Evolutionary conservation across 1,140 invertebrate genomes (phyloP), one percentile per base, ranked within the genome.

Genomic region (Caenorhabditis latens): DNA sequence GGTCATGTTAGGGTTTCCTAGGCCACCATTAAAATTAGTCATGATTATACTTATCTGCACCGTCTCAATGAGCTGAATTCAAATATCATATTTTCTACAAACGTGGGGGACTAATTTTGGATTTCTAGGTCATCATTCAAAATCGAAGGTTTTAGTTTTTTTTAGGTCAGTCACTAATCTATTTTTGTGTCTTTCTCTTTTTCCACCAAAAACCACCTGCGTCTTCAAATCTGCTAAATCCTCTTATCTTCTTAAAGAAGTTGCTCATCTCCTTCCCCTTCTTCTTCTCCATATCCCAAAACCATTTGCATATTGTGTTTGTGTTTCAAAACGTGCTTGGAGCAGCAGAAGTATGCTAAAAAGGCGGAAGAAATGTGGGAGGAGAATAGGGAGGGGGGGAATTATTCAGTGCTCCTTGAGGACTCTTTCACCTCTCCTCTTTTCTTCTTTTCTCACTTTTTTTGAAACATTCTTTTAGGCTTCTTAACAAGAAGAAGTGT

Each of bases 261-360:
- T 58, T 14, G 9, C 16, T 58, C 55, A 19, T 6, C 55, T 19
- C n/a, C 14, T 19, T 14, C 6, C 19, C 55, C 55, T 32, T 32
- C 6, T 58, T 58, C 55, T 58, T n/a, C 16, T 53, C 50, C 50
- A 58, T 58, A 19, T n/a, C n/a, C 65, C 24, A 71, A 46, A 71
- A 43, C 65, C 65, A 71, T 71, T 71, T 71, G 65, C 65, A 71
- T 71, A 71, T 71, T 71, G 13, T 71, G 40, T 46, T 32, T 32
- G 32, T 32, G 32, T 32, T 32, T 32, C 32, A 32, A 32, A 32
- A 32, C 32, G 32, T 32, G 32, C 2, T 32, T 32, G 32, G 32
- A 32, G 1, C 32, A 32, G 32, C 0, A 32, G 32, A 32, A 32
- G 32, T 32, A 32, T 32, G 32, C 32, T 32, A 32, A 32, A 32